Evolutionary conservation across 92 coral and sea anemone genomes (phyloP).

Genomic region (Micromussa lordhowensis): DNA sequence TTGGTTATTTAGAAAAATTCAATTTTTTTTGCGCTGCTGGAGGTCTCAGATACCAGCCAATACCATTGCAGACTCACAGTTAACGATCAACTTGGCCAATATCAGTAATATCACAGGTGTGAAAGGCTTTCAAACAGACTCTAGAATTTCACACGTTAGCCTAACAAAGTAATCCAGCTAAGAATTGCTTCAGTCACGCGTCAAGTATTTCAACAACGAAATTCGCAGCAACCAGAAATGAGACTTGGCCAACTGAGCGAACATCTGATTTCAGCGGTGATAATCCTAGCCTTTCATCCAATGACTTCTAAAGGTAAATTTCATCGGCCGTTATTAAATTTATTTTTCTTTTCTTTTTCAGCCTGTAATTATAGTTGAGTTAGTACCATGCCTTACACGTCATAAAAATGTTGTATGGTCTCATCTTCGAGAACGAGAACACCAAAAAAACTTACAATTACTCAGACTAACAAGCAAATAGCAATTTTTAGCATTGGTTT

Average conservation of each 20-base stretch:
- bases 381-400: no score
- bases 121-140: neutral
- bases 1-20: no score
- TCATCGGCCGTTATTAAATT: no score
- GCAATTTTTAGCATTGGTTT: no score
- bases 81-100: neutral
- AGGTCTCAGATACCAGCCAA: neutral
- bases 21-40: no score
- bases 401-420: no score
- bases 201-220: neutral
- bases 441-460: no score
- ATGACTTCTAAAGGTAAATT: neutral
- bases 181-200: no score
- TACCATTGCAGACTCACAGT: neutral
- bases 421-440: no score
- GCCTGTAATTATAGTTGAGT: no score
- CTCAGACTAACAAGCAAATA: no score
- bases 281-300: neutral
- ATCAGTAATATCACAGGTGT: neutral
- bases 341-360: neutral
- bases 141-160: neutral
- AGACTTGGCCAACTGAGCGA: neutral
- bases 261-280: neutral
- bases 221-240: neutral
- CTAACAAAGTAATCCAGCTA: no score